Percentiles rank a stretch among this genome's conserved stretches.
These are phyloP conservation scores for Colletes latitarsis DNA, from an alignment of 1,140 invertebrate genomes.

Conservation along the genomic window DNA sequence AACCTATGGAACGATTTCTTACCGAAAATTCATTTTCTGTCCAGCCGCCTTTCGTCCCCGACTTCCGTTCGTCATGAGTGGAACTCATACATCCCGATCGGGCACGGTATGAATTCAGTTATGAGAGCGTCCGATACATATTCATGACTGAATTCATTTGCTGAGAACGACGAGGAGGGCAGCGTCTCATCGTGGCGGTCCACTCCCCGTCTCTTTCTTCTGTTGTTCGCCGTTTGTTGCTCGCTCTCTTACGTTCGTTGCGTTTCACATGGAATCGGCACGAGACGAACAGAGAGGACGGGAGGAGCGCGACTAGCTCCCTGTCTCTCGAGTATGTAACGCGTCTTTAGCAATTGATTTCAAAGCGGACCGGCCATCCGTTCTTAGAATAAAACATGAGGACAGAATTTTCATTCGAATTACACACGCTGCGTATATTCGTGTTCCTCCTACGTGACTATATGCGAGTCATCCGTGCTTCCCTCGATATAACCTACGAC, in stretches of 20 bases:
- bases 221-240: slow-evolving; percentile 26
- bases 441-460: slow-evolving; percentile 29
- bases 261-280: slow-evolving; percentile 25
- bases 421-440: slow-evolving; percentile 14
- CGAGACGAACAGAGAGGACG: not conserved
- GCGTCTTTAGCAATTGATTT: slow-evolving; percentile 59
- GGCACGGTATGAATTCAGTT: slow-evolving; percentile 72
- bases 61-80: slow-evolving; percentile 57
- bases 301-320: not conserved
- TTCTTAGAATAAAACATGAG: slow-evolving; percentile 63
- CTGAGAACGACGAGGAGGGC: slow-evolving; percentile 69
- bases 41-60: not conserved
- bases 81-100: slow-evolving; percentile 42
- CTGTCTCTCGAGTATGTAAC: slow-evolving; percentile 22
- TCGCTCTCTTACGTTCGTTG: slow-evolving; percentile 47
- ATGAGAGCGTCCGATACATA: slow-evolving; percentile 73
- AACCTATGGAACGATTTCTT: too few relatives aligned
- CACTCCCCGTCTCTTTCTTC: slow-evolving; percentile 40
- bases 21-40: too few relatives aligned
- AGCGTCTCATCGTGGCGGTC: slow-evolving; percentile 69
- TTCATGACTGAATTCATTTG: slow-evolving; percentile 75
- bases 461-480: not conserved
- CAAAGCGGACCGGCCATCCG: slow-evolving; percentile 51
- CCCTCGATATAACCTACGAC: too few relatives aligned
- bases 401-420: slow-evolving; percentile 48